Evolutionary conservation across 2,797 vertebrate genomes (phyloP), one percentile per base, ranked within the genome.

Genomic region (Mallotus villosus): DNA sequence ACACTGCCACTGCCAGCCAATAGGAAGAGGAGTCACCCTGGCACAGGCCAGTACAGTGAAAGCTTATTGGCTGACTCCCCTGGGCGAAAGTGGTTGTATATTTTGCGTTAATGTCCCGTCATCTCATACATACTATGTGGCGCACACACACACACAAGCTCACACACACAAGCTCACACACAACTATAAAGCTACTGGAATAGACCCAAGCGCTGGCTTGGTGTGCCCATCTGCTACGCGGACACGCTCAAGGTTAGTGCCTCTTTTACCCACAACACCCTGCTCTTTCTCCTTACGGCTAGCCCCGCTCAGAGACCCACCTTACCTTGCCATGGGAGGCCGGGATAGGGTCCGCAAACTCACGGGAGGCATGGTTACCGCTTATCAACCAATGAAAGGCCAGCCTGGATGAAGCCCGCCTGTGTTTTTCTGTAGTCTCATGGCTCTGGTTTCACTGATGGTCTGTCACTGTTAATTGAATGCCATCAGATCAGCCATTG

Each of bases 211-310:
- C 2, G 0, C 14, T 19, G 63, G 21, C 19, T 64, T n/a, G n/a
- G 7, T 34, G 32, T n/a, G 34, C 46, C 34, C 19, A 27, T 64
- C 63, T 64, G 21, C 34, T 64, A 32, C 32, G 19, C 63, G 19
- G 32, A 64, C 63, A 37, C 63, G 21, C 32, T 64, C 63, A 37
- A 37, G 63, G 63, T 64, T 11, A 64, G 19, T 5, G 14, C 63
- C 32, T n/a, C 16, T 37, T 19, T 25, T 46, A 14, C 21, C 63
- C n/a, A 22, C 12, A 19, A n/a, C 19, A 46, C 63, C 32, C 19
- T 12, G 34, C 29, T 17, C 25, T 5, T 32, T 19, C 61, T 19
- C 29, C 21, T 32, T 32, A 63, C 27, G 5, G 32, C 32, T 34
- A 34, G 32, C 32, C 32, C 32, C n/a, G 24, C 61, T 63, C 37